phyloP scores from a whole-genome alignment of 2,113 vertebrate species.

The Salvator merianae region DNA sequence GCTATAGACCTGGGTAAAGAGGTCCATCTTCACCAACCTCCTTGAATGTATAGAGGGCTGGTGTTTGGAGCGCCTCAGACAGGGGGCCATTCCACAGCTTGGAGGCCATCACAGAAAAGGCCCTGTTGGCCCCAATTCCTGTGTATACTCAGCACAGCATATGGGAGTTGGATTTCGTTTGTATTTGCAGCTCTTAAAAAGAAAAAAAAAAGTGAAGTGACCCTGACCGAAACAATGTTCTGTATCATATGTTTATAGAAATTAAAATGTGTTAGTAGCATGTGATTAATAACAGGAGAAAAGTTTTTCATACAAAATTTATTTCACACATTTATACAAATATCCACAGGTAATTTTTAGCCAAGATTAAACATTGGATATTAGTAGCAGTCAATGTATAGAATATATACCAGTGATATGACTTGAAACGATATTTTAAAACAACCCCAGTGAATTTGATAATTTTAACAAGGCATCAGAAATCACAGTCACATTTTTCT shows the following conservation, averaged over 20 bases:
- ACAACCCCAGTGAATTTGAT: slow-evolving; percentile 48
- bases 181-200: too few relatives aligned
- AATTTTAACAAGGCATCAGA: slow-evolving; percentile 7
- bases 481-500: slow-evolving; percentile 37
- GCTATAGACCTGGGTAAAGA: too few relatives aligned
- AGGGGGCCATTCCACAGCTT: too few relatives aligned
- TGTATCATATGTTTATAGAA: not conserved
- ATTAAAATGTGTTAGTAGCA: not conserved
- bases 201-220: not conserved
- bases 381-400: slow-evolving; percentile 64
- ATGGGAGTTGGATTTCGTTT: too few relatives aligned
- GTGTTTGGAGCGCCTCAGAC: too few relatives aligned
- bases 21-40: too few relatives aligned
- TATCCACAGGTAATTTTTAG: slow-evolving; percentile 80
- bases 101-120: too few relatives aligned
- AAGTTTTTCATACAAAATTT: slow-evolving; percentile 74
- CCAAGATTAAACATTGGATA: slow-evolving; percentile 66
- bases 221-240: not conserved
- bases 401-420: slow-evolving; percentile 70
- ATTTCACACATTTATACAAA: slow-evolving; percentile 82
- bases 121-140: too few relatives aligned
- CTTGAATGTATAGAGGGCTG: too few relatives aligned
- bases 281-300: slow-evolving; percentile 39
- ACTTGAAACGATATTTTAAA: slow-evolving; percentile 65
- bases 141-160: too few relatives aligned